These are phyloP conservation scores for Eupithecia centaureata DNA, from an alignment of 2,888 invertebrate genomes.

Conservation along the genomic window DNA sequence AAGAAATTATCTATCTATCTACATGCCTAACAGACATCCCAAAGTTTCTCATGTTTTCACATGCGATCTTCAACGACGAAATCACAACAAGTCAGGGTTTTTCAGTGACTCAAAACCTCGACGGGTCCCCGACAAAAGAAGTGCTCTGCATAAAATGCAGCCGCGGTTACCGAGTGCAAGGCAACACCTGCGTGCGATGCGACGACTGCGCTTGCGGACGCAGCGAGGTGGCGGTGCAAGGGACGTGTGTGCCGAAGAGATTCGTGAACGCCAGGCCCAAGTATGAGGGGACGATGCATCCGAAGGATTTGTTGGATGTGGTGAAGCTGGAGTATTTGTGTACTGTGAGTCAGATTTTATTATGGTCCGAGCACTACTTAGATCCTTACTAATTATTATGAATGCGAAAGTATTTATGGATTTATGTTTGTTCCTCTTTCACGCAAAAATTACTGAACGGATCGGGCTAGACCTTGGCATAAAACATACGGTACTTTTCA, in stretches of 20 bases:
- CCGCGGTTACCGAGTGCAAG: slow-evolving; percentile 59
- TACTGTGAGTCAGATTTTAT: slow-evolving; percentile 58
- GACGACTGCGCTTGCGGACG: slow-evolving; percentile 62
- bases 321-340: slow-evolving; percentile 74
- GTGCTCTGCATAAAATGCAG: slow-evolving; percentile 75
- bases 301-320: slow-evolving; percentile 60
- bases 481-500: too few species aligned
- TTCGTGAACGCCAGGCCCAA: slow-evolving; percentile 65
- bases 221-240: slow-evolving; percentile 61
- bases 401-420: neutral
- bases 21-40: too few species aligned
- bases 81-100: slow-evolving; percentile 6
- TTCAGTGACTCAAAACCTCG: slow-evolving; percentile 72
- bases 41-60: too few species aligned
- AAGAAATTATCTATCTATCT: too few species aligned
- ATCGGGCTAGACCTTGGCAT: too few species aligned
- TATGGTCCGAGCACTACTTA: neutral
- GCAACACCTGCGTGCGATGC: slow-evolving; percentile 66
- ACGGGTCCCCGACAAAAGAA: slow-evolving; percentile 72
- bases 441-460: too few species aligned
- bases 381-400: neutral
- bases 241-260: slow-evolving; percentile 63
- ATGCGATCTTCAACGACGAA: too few species aligned
- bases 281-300: slow-evolving; percentile 63
- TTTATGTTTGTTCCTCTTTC: too few species aligned